phyloP scores from a whole-genome alignment of 2,888 invertebrate species.

The Idaea aversata region DNA sequence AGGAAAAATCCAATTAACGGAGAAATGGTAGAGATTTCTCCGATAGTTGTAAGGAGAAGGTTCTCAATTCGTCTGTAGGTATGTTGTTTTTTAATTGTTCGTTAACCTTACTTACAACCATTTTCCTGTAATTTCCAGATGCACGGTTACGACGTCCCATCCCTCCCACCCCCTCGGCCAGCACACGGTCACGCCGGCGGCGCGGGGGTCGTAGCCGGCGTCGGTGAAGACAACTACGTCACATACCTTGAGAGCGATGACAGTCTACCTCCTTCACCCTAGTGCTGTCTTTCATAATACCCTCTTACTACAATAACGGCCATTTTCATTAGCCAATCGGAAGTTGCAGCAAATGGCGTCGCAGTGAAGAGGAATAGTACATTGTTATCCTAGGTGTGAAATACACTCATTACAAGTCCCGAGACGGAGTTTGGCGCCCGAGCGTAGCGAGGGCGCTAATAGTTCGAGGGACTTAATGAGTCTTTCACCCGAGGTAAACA shows the following conservation, averaged over 20 bases:
- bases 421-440: too few species aligned
- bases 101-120: neutral
- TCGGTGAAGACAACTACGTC: slow-evolving; percentile 88
- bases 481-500: too few species aligned
- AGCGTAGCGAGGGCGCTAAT: too few species aligned
- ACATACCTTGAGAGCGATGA: slow-evolving; percentile 96
- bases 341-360: neutral
- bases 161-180: slow-evolving; percentile 80
- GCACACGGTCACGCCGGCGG: slow-evolving; percentile 67
- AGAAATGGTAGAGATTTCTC: too few species aligned
- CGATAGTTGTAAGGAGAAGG: too few species aligned
- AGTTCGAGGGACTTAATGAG: too few species aligned
- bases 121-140: slow-evolving; percentile 81
- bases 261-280: slow-evolving; percentile 87
- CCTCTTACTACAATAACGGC: slow-evolving; percentile 13
- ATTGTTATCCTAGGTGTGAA: too few species aligned
- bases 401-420: too few species aligned
- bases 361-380: slow-evolving; percentile 3
- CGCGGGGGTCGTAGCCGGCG: slow-evolving; percentile 49
- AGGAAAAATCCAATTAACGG: too few species aligned
- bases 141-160: slow-evolving; percentile 92
- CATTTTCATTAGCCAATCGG: neutral
- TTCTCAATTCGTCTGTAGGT: too few species aligned
- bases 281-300: slow-evolving; percentile 71
- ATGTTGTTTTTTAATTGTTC: neutral